phyloP scores from a whole-genome alignment of 2,888 invertebrate genomes.

The Tetragonisca angustula region DNA sequence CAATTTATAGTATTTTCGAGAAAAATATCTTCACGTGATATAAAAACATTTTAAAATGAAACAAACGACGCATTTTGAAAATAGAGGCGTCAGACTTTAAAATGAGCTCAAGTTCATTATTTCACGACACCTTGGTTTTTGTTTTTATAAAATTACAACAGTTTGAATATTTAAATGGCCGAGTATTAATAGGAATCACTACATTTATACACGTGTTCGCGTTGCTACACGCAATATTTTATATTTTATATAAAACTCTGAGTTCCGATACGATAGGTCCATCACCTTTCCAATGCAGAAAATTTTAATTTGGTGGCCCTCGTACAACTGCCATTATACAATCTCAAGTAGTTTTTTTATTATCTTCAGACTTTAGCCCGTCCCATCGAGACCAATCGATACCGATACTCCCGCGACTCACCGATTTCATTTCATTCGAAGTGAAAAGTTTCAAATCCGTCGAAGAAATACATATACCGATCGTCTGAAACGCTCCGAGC shows the following conservation, averaged over 20 bases:
- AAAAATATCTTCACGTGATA: too few species aligned
- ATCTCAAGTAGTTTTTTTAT: slow-evolving; percentile 6
- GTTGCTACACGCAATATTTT: background rate
- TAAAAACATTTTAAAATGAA: too few species aligned
- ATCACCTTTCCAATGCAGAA: slow-evolving; percentile 28
- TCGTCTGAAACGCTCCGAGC: background rate
- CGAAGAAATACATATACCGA: background rate
- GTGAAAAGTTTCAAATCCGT: slow-evolving; percentile 10
- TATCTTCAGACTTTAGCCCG: slow-evolving; percentile 6
- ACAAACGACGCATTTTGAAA: too few species aligned
- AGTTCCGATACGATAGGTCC: slow-evolving; percentile 32
- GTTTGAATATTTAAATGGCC: too few species aligned
- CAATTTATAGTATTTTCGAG: too few species aligned
- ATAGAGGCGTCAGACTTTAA: too few species aligned
- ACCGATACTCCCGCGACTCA: slow-evolving; percentile 11
- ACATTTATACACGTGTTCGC: too few species aligned
- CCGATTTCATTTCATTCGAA: slow-evolving; percentile 48
- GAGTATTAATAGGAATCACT: too few species aligned
- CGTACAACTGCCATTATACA: slow-evolving; percentile 17
- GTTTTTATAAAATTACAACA: too few species aligned
- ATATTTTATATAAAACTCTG: slow-evolving; percentile 16
- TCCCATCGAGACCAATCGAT: slow-evolving; percentile 40
- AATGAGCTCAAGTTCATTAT: too few species aligned
- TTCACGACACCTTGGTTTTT: too few species aligned
- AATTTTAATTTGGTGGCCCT: slow-evolving; percentile 67